Base-by-base conservation (phyloP, 35 echinoderm and acorn worm species). In the Ophioderma brevispina region DNA sequence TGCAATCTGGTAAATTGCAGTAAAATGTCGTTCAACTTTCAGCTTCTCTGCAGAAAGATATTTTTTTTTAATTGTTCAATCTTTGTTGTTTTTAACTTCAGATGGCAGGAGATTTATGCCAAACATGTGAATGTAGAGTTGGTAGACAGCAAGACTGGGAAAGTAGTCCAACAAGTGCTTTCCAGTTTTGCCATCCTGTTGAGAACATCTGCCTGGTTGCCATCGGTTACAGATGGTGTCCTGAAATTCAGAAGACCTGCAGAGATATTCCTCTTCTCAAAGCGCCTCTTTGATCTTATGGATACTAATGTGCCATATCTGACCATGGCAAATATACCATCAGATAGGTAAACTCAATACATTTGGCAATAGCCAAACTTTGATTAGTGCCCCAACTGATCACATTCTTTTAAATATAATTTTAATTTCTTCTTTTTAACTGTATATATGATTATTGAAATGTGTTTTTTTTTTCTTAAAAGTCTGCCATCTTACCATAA, bases 141-240 rank as follows among this genome's bases (percentile, higher is more conserved):
- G n/a, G 2, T 70, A 70, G 59, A 70, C 59, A 70, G 59, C 59
- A 25, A 70, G 28, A 15, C 59, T 3, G 59, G 59, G 10, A 70
- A 30, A 15, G 28, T 30, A 6, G 4, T 70, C 15, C 10, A 30
- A 70, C 59, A 18, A 70, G n/a, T 70, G 1, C 6, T 2, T 49
- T 85, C 83, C 52, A 85, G 83, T 40, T 85, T 85, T 63, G 52
- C 17, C 25, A 37, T 85, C 46, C 83, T 43, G 8, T 37, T 85
- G 43, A 55, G 35, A 31, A 36, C 83, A 37, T 59, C 33, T 1
- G 13, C 83, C 10, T 85, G 83, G 83, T 59, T 85, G 18, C 83
- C 83, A n/a, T 64, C 50, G 0, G 70, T 59, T 70, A 23, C 55
- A 31, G 32, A 64, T 37, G 37, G 52, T 14, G 32, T 10, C 28